Evolutionary conservation across 2,797 vertebrate genomes (phyloP).

Genomic region (Labroides dimidiatus): DNA sequence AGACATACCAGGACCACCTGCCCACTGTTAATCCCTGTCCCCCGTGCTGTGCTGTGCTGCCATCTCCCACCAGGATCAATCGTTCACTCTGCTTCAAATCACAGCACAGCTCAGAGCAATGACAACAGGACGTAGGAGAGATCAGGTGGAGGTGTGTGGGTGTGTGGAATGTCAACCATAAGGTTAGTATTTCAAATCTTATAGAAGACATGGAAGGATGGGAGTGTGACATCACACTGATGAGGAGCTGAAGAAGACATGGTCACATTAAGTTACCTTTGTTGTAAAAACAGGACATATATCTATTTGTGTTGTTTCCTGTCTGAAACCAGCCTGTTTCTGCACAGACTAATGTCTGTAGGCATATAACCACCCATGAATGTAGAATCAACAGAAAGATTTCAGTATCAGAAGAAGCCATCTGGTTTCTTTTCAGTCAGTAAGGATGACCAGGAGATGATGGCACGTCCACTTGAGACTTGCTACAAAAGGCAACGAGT

Average conservation of each 20-base stretch:
- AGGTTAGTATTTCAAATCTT: neutral
- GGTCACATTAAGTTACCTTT: neutral
- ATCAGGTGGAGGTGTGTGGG: neutral
- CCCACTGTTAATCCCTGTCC: conserved; percentile 50
- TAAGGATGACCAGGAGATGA: too few relatives aligned
- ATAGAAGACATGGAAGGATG: neutral
- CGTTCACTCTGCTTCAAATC: conserved; percentile 15
- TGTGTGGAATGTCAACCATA: neutral
- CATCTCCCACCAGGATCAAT: conserved; percentile 36
- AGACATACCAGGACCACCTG: conserved; percentile 45
- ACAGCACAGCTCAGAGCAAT: conserved; percentile 33
- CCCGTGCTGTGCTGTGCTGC: conserved; percentile 19
- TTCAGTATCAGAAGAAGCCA: too few relatives aligned
- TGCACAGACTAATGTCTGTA: too few relatives aligned
- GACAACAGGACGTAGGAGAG: conserved; percentile 3
- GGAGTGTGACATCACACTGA: neutral
- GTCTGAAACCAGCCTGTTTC: too few relatives aligned
- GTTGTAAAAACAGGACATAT: neutral
- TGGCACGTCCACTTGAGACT: too few relatives aligned
- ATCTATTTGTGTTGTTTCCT: too few relatives aligned
- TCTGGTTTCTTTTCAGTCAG: too few relatives aligned
- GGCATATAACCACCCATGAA: too few relatives aligned
- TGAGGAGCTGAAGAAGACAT: neutral
- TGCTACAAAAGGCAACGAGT: too few relatives aligned
- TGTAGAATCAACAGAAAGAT: too few relatives aligned